Conservation (phyloP, 2,113 vertebrate species). For the Smithornis capensis region DNA sequence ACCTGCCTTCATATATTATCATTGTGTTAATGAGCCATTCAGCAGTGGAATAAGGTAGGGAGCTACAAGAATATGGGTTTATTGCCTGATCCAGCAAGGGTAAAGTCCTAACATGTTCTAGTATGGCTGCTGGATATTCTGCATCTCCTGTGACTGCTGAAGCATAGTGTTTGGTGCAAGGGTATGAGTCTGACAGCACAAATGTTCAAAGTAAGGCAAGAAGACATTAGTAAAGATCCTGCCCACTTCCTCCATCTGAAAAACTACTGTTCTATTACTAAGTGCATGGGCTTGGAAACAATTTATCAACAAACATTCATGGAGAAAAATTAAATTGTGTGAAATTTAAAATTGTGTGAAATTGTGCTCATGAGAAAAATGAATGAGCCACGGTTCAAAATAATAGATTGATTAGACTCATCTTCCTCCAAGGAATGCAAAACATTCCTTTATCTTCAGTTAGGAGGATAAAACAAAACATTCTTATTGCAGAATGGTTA, state of each 20-base stretch:
- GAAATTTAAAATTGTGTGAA: background rate
- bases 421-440: background rate
- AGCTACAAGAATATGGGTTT: background rate
- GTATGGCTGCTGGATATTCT: background rate
- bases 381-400: background rate
- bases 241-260: background rate
- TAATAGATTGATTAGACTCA: background rate
- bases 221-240: background rate
- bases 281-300: background rate
- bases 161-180: fast-evolving
- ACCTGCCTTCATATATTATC: background rate
- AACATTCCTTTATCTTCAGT: background rate
- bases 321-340: background rate
- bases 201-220: background rate
- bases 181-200: background rate
- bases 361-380: background rate
- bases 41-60: background rate
- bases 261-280: background rate
- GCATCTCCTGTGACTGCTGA: background rate
- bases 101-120: background rate
- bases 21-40: background rate
- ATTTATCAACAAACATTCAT: background rate
- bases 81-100: background rate
- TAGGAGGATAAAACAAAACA: background rate
- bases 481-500: background rate